phyloP scores from a whole-genome alignment of 2,888 invertebrate genomes.

The Dyspetes luteomarginatus region DNA sequence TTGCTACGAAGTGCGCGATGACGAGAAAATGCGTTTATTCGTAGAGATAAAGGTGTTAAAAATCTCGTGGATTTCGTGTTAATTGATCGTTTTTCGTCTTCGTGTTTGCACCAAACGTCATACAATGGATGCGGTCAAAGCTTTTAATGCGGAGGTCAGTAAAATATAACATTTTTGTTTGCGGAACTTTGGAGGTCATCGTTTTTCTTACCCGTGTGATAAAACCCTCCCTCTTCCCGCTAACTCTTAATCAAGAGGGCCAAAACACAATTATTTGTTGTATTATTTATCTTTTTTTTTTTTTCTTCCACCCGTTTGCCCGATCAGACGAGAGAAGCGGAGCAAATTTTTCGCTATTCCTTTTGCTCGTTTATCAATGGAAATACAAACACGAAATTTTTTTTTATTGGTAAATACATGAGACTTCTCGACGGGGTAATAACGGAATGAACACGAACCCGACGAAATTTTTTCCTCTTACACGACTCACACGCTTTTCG shows the following conservation, averaged over 20 bases:
- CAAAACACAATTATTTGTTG: conserved; percentile 29
- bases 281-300: not conserved
- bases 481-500: not conserved
- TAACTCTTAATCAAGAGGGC: conserved; percentile 44
- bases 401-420: not conserved
- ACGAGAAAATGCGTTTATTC: conserved; percentile 75
- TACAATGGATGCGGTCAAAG: conserved; percentile 92
- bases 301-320: not conserved
- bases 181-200: conserved; percentile 74
- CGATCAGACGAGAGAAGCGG: not conserved
- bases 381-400: not conserved
- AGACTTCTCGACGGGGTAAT: not conserved
- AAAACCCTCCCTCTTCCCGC: conserved; percentile 70
- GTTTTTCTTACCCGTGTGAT: conserved; percentile 61
- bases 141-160: conserved; percentile 94
- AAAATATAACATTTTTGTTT: conserved; percentile 58
- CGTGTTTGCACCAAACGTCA: conserved; percentile 18
- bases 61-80: conserved; percentile 69
- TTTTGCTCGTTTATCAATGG: not conserved
- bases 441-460: not conserved
- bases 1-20: conserved; percentile 76
- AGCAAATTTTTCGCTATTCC: not conserved
- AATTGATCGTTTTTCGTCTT: conserved; percentile 61
- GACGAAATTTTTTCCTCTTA: not conserved
- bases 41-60: conserved; percentile 69